Conservation (phyloP, 2,888 invertebrate genomes). For the Eupithecia subfuscata region DNA sequence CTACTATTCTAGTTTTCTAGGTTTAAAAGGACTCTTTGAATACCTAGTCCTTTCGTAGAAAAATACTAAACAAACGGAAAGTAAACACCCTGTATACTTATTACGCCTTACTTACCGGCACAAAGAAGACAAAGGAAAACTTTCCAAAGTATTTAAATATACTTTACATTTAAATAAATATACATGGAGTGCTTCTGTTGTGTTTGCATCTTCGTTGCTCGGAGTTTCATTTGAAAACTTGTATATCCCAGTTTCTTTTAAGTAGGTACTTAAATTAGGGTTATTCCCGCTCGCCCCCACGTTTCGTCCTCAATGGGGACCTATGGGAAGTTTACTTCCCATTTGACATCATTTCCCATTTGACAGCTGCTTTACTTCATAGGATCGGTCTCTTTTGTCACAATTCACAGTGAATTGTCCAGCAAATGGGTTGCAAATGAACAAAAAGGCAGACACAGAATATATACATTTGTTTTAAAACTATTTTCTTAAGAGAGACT, state of each 20-base stretch:
- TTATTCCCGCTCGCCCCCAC: too few relatives aligned
- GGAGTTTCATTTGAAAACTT: background rate
- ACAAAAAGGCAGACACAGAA: too few relatives aligned
- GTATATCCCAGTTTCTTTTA: background rate
- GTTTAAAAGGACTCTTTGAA: background rate
- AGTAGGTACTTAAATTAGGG: too few relatives aligned
- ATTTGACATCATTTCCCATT: too few relatives aligned
- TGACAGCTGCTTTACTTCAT: too few relatives aligned
- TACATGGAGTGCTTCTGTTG: background rate
- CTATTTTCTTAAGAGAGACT: too few relatives aligned
- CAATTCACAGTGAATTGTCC: too few relatives aligned
- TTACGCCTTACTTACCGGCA: background rate
- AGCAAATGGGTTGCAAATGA: too few relatives aligned
- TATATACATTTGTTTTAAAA: too few relatives aligned
- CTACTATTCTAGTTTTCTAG: background rate
- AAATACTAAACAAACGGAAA: background rate
- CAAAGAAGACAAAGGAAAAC: slow-evolving; percentile 4
- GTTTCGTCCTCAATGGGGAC: too few relatives aligned
- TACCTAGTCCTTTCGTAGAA: background rate
- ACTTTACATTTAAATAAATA: slow-evolving; percentile 4
- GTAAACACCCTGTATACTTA: background rate
- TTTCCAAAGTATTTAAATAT: background rate
- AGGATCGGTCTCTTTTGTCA: too few relatives aligned
- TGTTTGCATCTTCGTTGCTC: background rate
- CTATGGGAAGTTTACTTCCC: too few relatives aligned